A percentile compares a stretch with the other conserved stretches of the same genome.
Evolutionary conservation across 2,888 invertebrate genomes (phyloP).

Genomic region (Aphodius sticticus): DNA sequence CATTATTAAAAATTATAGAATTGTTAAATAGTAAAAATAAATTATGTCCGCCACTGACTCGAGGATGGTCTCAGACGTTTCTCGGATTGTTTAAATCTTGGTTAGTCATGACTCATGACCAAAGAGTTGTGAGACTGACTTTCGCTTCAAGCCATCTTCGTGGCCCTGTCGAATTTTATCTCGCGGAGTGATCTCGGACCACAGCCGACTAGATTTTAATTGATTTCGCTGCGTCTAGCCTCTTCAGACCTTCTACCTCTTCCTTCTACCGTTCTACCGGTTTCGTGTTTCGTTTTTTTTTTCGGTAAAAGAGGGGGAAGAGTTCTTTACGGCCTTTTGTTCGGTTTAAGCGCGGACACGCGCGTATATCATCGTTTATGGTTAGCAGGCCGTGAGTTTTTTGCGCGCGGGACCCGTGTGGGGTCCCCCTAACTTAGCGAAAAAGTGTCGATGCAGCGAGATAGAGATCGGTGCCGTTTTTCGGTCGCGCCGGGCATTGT

Average conservation of each 20-base stretch:
- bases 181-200: neutral
- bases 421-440: conserved; percentile 6
- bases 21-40: neutral
- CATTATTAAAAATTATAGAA: too few relatives aligned
- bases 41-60: neutral
- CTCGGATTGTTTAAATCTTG: neutral
- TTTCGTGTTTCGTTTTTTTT: neutral
- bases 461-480: conserved; percentile 51
- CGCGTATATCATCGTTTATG: conserved; percentile 23
- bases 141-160: neutral
- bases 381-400: conserved; percentile 17
- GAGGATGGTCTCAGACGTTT: neutral
- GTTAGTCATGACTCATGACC: neutral
- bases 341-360: neutral
- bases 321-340: conserved; percentile 22
- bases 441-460: conserved; percentile 54
- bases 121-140: neutral
- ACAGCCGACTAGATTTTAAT: neutral
- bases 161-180: neutral
- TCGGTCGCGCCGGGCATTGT: conserved; percentile 51
- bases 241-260: neutral
- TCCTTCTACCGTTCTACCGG: neutral
- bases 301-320: neutral
- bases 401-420: conserved; percentile 16
- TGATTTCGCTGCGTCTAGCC: neutral